A percentile compares a stretch with the other conserved stretches of the same genome.
Conservation (phyloP, 2,797 vertebrate species). For the Xerus rutilus region DNA sequence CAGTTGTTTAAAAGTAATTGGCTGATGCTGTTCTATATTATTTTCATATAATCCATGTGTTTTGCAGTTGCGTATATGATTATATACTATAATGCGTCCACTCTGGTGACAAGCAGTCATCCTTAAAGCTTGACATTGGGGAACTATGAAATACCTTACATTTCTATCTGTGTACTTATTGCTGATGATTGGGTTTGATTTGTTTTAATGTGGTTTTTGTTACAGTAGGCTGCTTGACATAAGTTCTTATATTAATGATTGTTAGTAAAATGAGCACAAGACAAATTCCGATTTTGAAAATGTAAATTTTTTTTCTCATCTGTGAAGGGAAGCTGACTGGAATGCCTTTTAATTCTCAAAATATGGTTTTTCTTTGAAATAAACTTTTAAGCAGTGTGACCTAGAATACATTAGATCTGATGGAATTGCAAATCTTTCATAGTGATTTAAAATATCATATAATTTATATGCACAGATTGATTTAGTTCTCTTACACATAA, state of each 20-base stretch:
- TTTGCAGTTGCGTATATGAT: neutral
- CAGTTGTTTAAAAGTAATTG: neutral
- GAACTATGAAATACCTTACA: neutral
- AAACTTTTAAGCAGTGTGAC: neutral
- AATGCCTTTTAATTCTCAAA: slow-evolving; percentile 8
- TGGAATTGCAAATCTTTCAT: slow-evolving; percentile 21
- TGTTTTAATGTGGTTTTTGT: neutral
- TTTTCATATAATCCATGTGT: neutral
- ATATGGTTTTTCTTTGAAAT: slow-evolving; percentile 1
- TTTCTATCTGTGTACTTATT: neutral
- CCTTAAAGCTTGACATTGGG: neutral
- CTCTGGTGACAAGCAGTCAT: neutral
- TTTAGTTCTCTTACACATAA: neutral
- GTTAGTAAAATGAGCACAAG: neutral
- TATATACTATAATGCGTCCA: neutral
- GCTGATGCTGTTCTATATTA: neutral
- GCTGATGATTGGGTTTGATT: neutral
- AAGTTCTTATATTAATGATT: neutral
- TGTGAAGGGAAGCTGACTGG: neutral
- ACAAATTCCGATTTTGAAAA: slow-evolving; percentile 16
- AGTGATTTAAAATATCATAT: neutral
- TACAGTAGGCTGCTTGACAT: neutral
- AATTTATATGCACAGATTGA: neutral
- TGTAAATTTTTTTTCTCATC: neutral
- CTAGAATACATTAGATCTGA: neutral